Evolutionary conservation across 2,113 vertebrate species (phyloP).

Genomic region (Rhizomys pruinosus): DNA sequence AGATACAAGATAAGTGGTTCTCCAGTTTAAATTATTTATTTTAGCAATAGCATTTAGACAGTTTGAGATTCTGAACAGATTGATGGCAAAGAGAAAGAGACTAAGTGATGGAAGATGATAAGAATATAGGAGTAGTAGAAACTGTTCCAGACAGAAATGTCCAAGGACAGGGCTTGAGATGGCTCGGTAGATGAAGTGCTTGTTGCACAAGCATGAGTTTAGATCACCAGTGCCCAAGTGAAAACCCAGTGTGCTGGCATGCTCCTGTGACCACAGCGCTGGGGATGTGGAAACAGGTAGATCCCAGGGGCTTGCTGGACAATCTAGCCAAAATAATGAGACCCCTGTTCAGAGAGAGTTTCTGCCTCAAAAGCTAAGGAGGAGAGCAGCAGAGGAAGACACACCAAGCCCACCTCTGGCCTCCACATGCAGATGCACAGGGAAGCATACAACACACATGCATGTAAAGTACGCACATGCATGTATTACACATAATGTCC

Average conservation of each 20-base stretch:
- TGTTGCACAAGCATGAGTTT: not conserved
- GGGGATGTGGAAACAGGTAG: not conserved
- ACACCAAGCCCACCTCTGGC: not conserved
- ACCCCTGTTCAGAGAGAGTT: not conserved
- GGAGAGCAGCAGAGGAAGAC: not conserved
- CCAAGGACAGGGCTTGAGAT: no score
- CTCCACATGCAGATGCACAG: not conserved
- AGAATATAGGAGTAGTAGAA: not conserved
- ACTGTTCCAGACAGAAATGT: not conserved
- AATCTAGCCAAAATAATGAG: not conserved
- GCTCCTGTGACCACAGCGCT: not conserved
- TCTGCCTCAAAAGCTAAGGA: not conserved
- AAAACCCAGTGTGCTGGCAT: not conserved
- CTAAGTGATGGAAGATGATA: not conserved
- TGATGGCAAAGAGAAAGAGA: not conserved
- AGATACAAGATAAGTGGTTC: not conserved
- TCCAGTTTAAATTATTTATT: not conserved
- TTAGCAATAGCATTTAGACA: not conserved
- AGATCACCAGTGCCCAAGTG: not conserved
- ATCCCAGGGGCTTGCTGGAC: not conserved
- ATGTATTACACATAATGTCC: no score
- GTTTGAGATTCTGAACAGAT: not conserved
- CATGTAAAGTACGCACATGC: not conserved
- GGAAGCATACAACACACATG: not conserved
- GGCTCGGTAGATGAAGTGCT: not conserved